A percentile compares a stretch with the other conserved stretches of the same genome.
Evolutionary conservation across 2,888 invertebrate species (phyloP).

Genomic region (Tineola bisselliella): DNA sequence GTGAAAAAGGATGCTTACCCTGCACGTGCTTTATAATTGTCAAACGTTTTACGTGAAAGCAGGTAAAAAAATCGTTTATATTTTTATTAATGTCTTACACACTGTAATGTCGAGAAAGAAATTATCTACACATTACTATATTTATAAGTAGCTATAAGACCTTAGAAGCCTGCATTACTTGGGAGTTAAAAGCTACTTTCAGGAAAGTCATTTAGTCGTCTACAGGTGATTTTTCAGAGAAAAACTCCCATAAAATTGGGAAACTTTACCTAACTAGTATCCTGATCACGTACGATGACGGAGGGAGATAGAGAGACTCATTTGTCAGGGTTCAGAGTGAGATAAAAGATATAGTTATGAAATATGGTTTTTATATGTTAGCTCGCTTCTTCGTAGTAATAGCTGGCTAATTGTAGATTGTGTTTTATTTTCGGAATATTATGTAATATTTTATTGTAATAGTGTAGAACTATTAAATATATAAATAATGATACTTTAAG

Average conservation of each 20-base stretch:
- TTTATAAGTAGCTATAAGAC: not conserved
- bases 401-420: not conserved
- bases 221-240: conserved; percentile 54
- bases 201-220: conserved; percentile 4
- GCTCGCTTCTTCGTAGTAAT: not conserved
- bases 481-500: too few species aligned
- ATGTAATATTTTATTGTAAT: too few species aligned
- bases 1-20: too few species aligned
- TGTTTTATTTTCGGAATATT: not conserved
- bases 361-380: conserved; percentile 3
- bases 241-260: conserved; percentile 44
- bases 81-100: too few species aligned
- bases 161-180: not conserved
- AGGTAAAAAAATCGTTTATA: too few species aligned
- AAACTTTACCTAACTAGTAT: conserved; percentile 40
- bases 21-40: too few species aligned
- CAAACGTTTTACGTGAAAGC: too few species aligned
- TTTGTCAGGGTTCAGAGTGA: not conserved
- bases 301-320: conserved; percentile 22
- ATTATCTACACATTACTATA: not conserved
- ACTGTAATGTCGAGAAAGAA: too few species aligned
- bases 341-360: conserved; percentile 10
- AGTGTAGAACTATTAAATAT: too few species aligned
- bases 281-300: conserved; percentile 42
- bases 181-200: conserved; percentile 2